Base-by-base conservation (phyloP, 2,113 vertebrate genomes). In the Pituophis catenifer region DNA sequence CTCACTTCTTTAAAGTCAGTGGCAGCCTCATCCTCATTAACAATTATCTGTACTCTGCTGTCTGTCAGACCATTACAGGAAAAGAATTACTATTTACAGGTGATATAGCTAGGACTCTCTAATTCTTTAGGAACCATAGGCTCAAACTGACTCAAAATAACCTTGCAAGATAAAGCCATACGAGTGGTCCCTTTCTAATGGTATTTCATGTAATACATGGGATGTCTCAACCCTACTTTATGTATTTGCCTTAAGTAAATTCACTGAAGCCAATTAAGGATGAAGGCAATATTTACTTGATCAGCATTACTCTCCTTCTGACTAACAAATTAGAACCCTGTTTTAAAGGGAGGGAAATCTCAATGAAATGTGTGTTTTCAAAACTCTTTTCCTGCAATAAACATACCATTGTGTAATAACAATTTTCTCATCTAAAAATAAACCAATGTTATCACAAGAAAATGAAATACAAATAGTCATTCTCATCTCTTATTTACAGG, bases 401-500 rank as follows among this genome's bases (percentile, higher is more conserved):
- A 93, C 54, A 89, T 95, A 95, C 90, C 91, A 6, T 87, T 87
- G 24, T 50, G 23, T 58, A 88, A 89, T 89, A 94, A 85, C 53
- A 90, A 21, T 92, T 95, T 86, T 92, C 90, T 94, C 26, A 3
- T 94, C 94, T 93, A 65, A 26, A 95, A 96, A 95, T 70, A 90
- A 95, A 94, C 95, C 0, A 19, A 92, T 53, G 1, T 94, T 93
- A 89, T 93, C 54, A 81, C 59, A 93, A 92, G 53, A 70, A 10
- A 86, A 62, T 75, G 1, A 87, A 93, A 23, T 93, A 91, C 89
- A 57, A 94, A 53, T 91, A 29, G 93, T 86, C 93, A 88, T 93
- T 95, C 94, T 93, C 89, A 94, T 95, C 97, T 96, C 94, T 95
- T 97, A 89, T 93, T 97, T 97, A 58, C 97, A 99, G 99, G 97